These are phyloP conservation scores for Psittacara wagleri DNA, from an alignment of 2,113 vertebrate genomes.

Conservation along the genomic window DNA sequence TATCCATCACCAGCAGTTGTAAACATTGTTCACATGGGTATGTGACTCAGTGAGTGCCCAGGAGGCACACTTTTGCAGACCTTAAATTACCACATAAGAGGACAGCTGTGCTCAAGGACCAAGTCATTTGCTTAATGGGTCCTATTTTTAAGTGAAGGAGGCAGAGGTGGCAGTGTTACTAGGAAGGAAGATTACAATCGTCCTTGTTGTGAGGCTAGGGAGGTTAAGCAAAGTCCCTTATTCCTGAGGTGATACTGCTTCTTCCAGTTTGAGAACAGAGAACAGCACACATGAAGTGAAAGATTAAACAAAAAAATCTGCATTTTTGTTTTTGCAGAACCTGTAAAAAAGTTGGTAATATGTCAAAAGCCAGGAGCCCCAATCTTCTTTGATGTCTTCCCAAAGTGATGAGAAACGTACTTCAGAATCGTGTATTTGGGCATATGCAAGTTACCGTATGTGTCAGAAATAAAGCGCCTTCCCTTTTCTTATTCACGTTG, in stretches of 20 bases:
- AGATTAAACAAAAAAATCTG: background rate
- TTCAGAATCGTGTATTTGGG: background rate
- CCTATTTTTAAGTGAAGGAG: background rate
- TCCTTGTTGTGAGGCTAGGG: background rate
- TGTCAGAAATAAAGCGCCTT: background rate
- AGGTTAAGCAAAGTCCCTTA: accelerated
- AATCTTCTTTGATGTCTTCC: background rate
- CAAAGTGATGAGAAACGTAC: background rate
- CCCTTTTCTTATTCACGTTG: background rate
- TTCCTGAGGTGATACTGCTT: background rate
- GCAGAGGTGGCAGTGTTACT: background rate
- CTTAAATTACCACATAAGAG: background rate
- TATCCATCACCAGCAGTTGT: background rate
- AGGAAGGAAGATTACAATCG: background rate
- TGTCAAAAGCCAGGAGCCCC: background rate
- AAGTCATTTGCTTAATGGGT: background rate
- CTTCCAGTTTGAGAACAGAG: background rate
- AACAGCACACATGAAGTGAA: background rate
- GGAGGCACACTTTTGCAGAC: background rate
- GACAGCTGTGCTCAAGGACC: background rate
- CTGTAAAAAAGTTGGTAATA: background rate
- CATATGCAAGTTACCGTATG: background rate
- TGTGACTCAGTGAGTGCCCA: background rate
- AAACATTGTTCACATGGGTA: background rate
- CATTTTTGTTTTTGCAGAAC: background rate